Percentiles rank a stretch among this genome's conserved stretches.
Evolutionary conservation across 2,113 vertebrate species (phyloP).

Genomic region (Microtus pennsylvanicus): DNA sequence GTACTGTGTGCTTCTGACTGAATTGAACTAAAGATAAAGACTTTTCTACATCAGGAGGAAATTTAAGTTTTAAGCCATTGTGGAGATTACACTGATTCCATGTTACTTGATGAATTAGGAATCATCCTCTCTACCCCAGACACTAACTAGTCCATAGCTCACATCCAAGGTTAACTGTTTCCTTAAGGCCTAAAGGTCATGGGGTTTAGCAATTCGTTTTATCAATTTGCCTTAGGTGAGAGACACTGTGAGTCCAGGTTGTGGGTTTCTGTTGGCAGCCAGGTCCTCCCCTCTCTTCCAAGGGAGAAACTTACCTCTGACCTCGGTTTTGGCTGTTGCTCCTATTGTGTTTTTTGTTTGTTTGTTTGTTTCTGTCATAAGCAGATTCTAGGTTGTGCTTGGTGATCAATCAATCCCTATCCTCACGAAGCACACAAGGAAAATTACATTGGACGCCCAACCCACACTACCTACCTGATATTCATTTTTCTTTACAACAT

Average conservation of each 20-base stretch:
- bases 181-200: no score
- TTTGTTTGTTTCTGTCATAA: background rate
- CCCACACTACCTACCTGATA: background rate
- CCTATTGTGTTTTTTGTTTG: no score
- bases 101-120: background rate
- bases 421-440: background rate
- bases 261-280: background rate
- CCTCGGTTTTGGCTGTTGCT: rapidly evolving
- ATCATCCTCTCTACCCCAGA: background rate
- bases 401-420: background rate
- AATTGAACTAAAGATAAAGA: slow-evolving; percentile 70
- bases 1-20: slow-evolving; percentile 68
- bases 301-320: background rate
- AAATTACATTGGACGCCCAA: background rate
- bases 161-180: background rate
- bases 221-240: background rate
- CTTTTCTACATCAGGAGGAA: background rate
- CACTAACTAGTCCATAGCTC: background rate
- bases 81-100: background rate
- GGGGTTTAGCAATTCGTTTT: background rate
- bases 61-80: background rate
- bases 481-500: background rate
- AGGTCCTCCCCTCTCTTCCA: rapidly evolving
- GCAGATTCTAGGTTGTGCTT: background rate
- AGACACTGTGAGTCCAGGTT: rapidly evolving